Evolutionary conservation across 2,888 invertebrate genomes (phyloP).

Genomic region (Bimastos eiseni): DNA sequence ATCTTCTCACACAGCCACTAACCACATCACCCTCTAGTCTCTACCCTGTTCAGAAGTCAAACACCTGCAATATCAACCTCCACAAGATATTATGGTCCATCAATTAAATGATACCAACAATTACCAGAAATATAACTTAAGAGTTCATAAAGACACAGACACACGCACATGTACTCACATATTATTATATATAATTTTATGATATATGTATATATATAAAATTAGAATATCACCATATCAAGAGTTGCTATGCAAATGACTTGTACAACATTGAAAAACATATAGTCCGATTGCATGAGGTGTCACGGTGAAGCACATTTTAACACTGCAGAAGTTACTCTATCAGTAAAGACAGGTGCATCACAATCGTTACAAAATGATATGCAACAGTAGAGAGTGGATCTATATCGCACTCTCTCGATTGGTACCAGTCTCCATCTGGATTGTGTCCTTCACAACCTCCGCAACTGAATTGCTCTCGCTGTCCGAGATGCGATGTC

Average conservation of each 20-base stretch:
- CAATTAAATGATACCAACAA: background rate
- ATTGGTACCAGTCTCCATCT: background rate
- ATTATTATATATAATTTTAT: background rate
- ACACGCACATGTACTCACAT: background rate
- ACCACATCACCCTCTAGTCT: no score
- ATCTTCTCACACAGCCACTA: background rate
- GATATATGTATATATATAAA: background rate
- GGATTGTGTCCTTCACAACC: background rate
- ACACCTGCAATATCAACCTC: background rate
- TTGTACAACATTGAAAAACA: conserved; percentile 13
- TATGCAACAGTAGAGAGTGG: background rate
- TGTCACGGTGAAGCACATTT: background rate
- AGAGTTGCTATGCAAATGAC: background rate
- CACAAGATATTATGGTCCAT: background rate
- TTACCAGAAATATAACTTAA: conserved; percentile 13
- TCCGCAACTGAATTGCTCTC: background rate
- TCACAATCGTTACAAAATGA: background rate
- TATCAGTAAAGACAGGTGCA: conserved; percentile 1
- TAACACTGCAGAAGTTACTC: background rate
- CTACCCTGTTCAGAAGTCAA: background rate
- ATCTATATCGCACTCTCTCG: conserved; percentile 19
- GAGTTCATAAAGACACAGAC: background rate
- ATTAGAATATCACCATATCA: background rate
- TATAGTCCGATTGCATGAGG: background rate
- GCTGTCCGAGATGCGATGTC: background rate